phyloP scores from a whole-genome alignment of 2,113 vertebrate species.

The Syrrhaptes paradoxus region DNA sequence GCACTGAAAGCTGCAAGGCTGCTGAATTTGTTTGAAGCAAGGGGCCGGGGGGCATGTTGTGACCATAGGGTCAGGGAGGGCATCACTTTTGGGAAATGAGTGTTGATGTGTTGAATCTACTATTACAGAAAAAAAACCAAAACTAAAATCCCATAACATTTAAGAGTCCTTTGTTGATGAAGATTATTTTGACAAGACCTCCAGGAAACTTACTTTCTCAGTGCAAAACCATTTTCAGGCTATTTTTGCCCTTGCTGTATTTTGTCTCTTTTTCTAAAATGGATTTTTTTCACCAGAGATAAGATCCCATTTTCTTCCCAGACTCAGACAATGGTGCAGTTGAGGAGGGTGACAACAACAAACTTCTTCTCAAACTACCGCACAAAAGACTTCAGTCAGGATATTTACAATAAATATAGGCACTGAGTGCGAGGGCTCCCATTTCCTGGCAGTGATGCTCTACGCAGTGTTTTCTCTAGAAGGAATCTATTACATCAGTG shows the following conservation, averaged over 20 bases:
- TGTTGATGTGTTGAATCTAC: neutral
- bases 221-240: constrained; percentile 13
- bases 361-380: constrained; percentile 17
- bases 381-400: constrained; percentile 69
- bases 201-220: constrained; percentile 10
- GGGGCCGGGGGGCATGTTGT: neutral
- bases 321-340: constrained; percentile 47
- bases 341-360: constrained; percentile 62
- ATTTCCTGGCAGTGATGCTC: constrained; percentile 13
- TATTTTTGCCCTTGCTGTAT: constrained; percentile 28
- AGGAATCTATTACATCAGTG: constrained; percentile 65
- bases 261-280: neutral
- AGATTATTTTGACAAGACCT: constrained; percentile 33
- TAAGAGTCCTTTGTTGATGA: constrained; percentile 8
- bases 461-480: constrained; percentile 19
- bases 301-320: constrained; percentile 31
- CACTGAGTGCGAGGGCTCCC: neutral
- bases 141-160: neutral
- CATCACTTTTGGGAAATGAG: neutral
- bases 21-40: neutral
- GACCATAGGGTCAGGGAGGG: neutral
- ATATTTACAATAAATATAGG: constrained; percentile 61
- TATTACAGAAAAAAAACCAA: neutral
- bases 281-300: neutral
- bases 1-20: neutral